Evolutionary conservation across 2,113 vertebrate species (phyloP), one percentile per base, ranked within the genome.

Genomic region (Pygoscelis adeliae): DNA sequence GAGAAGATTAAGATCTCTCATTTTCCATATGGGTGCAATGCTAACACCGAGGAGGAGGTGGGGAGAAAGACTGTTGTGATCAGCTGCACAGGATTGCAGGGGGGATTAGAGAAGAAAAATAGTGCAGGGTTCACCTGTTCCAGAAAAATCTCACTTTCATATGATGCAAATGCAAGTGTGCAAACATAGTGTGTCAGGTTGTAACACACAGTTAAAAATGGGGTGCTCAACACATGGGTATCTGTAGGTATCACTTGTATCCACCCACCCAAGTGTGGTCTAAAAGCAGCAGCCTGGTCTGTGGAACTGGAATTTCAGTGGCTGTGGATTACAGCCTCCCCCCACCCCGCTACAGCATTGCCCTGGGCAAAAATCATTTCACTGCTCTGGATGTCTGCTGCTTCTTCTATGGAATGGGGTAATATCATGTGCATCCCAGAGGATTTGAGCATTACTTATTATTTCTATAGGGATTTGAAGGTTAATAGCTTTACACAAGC

Each of bases 401-500:
- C 66, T 74, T 30, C n/a, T 20, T 11, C 26, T 25, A 10, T 25
- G 63, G 76, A 81, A 36, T 3, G 63, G 70, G 67, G 69, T 71
- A 84, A 26, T 44, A 59, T n/a, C 74, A 5, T 34, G 38, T 74
- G 86, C 71, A 49, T 89, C 95, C 90, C 86, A 0, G 22, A 70
- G 93, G 95, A 40, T 47, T 50, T 30, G 83, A 92, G 80, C 59
- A 30, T 58, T 74, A 30, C 73, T 94, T 94, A 40, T 73, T 95
- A 73, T 93, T 95, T 88, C 96, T 62, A 3, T 36, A 23, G 94
- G 94, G 90, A 97, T 94, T 93, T 95, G 94, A 92, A 92, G 96
- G 94, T 97, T 97, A 96, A 96, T 83, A 93, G 94, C 96, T 95
- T 97, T 94, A 97, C 92, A 92, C 90, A 97, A 95, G 88, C 88